These are phyloP conservation scores for Chelidonichthys spinosus DNA, from an alignment of 2,797 vertebrate species.

Conservation along the genomic window DNA sequence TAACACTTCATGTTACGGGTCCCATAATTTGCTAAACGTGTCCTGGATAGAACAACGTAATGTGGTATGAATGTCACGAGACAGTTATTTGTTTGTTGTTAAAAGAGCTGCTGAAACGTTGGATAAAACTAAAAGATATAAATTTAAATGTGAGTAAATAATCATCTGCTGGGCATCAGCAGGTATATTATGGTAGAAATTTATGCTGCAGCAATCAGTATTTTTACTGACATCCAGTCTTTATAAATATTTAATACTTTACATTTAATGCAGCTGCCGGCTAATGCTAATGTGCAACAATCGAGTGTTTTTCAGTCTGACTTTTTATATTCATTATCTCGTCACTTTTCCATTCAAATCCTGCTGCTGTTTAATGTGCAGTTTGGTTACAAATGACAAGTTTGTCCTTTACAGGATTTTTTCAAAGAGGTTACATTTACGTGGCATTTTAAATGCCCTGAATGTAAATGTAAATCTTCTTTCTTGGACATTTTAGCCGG, in stretches of 20 bases:
- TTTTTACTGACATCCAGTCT: background rate
- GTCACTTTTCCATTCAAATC: background rate
- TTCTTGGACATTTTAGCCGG: background rate
- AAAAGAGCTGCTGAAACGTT: background rate
- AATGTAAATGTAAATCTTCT: too few species aligned
- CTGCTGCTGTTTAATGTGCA: background rate
- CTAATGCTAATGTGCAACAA: background rate
- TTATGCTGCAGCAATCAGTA: background rate
- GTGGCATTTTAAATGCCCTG: too few species aligned
- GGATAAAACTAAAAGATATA: background rate
- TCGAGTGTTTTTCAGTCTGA: background rate
- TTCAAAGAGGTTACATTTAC: background rate
- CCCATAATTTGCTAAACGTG: background rate
- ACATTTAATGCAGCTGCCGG: too few species aligned
- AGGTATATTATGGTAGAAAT: background rate
- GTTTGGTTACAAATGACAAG: background rate
- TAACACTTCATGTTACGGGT: constrained; percentile 2
- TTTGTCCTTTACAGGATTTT: background rate
- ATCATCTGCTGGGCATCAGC: background rate
- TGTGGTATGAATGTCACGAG: too few species aligned
- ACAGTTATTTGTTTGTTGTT: background rate
- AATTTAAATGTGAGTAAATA: background rate
- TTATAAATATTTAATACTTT: background rate
- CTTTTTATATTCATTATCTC: background rate
- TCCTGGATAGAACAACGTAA: background rate